These are phyloP conservation scores for Heterohyrax brucei DNA, from an alignment of 2,797 vertebrate species.

Conservation along the genomic window DNA sequence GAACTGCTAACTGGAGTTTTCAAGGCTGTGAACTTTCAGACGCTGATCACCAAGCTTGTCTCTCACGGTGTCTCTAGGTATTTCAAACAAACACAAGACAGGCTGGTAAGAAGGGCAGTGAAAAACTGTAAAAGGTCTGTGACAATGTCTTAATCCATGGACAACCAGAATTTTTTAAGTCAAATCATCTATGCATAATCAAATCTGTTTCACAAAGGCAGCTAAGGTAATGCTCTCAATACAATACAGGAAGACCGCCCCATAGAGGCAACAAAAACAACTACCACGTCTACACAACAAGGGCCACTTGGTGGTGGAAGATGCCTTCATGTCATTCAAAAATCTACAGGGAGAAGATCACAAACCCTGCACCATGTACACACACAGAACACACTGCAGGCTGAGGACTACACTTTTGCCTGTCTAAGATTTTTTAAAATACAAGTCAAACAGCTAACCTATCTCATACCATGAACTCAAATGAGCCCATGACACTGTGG, in stretches of 20 bases:
- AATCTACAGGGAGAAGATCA: not conserved
- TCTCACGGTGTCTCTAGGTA: not conserved
- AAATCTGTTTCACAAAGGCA: not conserved
- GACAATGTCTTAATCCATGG: not conserved
- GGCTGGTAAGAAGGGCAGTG: not conserved
- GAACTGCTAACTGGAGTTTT: not conserved
- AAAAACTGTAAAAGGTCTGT: not conserved
- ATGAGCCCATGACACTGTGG: not conserved
- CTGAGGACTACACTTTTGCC: not conserved
- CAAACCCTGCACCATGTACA: not conserved
- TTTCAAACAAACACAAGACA: not conserved
- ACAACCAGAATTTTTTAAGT: not conserved
- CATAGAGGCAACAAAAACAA: not conserved
- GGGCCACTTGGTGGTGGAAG: not conserved
- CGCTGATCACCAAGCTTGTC: not conserved
- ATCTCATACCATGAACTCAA: constrained; percentile 3
- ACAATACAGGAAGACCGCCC: not conserved
- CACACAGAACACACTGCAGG: not conserved
- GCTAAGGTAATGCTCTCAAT: not conserved
- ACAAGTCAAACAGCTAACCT: constrained; percentile 1
- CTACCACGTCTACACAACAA: not conserved
- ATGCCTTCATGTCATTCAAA: not conserved
- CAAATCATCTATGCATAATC: not conserved
- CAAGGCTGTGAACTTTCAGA: not conserved
- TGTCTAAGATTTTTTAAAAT: not conserved